Evolutionary conservation across 2,888 invertebrate genomes (phyloP), one percentile per base, ranked within the genome.

Genomic region (Fabriciana adippe): DNA sequence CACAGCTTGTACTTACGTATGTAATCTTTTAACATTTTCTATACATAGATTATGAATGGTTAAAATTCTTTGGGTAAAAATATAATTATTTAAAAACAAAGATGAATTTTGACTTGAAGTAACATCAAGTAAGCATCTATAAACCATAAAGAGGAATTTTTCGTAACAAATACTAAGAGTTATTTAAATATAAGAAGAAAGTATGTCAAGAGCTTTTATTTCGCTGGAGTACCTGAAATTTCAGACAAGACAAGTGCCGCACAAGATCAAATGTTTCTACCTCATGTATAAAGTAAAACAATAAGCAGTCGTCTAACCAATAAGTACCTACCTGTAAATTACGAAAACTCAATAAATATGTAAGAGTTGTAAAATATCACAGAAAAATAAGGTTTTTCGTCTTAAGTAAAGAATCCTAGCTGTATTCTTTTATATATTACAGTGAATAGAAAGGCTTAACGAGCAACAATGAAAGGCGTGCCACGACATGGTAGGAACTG

Each of bases 401-500:
- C 59, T 60, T 48, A 50, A 66, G 55, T 60, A 60, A 55, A 47
- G 18, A 60, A 60, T 55, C 47, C 60, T 55, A 60, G 6, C 35
- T 47, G 15, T 66, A 55, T 55, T 60, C 54, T 61, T 61, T 73
- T 70, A 68, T 68, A 66, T 70, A 64, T 67, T 56, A 57, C 64
- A 64, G 56, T 64, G 65, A 69, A 69, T 67, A 61, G 67, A 66
- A 71, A 65, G 53, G 67, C 67, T 60, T 66, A 71, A 69, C 68
- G 68, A 68, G 65, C 56, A 69, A 65, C 67, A 74, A 69, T 69
- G 54, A 70, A 69, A 69, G 61, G 62, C 68, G 64, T 70, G 63
- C 62, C 66, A 62, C 65, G 68, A 69, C 71, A 66, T 70, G 66
- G 69, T 63, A 70, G 69, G 69, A 76, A 70, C 72, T 68, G 76